Conservation (phyloP, 64 coral and sea anemone genomes). For the Actinia tenebrosa region DNA sequence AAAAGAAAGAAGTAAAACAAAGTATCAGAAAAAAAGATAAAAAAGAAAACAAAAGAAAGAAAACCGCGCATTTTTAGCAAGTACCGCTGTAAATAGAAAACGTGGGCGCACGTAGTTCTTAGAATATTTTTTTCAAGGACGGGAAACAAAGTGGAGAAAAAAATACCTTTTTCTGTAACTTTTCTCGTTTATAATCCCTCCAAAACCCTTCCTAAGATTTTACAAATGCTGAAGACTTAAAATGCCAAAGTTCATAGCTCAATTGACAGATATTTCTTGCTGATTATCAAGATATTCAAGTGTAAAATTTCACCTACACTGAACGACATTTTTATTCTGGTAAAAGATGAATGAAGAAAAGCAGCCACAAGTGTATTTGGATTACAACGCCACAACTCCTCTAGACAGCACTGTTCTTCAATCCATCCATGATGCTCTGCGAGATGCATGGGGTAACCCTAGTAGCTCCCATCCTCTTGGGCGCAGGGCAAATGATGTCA, state of each 20-base stretch:
- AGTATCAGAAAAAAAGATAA: not conserved
- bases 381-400: conserved; percentile 95
- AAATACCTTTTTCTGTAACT: not conserved
- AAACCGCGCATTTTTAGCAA: not conserved
- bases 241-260: not conserved
- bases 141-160: not conserved
- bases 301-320: not conserved
- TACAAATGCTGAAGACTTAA: not conserved
- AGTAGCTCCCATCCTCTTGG: conserved; percentile 85
- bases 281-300: not conserved
- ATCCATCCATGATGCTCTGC: conserved; percentile 71
- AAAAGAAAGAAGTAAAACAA: not conserved
- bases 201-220: not conserved
- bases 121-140: not conserved
- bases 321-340: not conserved
- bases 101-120: conserved; percentile 11
- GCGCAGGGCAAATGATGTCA: conserved; percentile 70
- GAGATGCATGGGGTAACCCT: conserved; percentile 96
- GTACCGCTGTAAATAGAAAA: not conserved
- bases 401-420: conserved; percentile 75
- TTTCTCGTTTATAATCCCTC: not conserved
- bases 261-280: not conserved
- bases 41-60: not conserved
- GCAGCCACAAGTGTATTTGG: conserved; percentile 44
- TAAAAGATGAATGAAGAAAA: conserved; percentile 4